Conservation (phyloP, 2,888 invertebrate species). For the Leptodirus hochenwartii region DNA sequence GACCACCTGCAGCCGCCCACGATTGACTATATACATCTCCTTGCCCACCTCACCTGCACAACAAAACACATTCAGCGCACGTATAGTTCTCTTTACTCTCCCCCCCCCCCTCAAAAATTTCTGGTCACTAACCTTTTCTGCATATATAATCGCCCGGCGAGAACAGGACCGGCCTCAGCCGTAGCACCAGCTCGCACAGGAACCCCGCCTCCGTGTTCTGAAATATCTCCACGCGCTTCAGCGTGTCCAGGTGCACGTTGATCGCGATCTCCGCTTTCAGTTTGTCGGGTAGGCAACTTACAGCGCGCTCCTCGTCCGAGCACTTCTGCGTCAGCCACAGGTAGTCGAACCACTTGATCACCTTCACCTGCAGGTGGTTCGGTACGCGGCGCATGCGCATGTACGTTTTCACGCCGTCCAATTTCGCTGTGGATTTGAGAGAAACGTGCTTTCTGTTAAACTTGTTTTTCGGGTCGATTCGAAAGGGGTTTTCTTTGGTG, state of each 20-base stretch:
- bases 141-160: slow-evolving; percentile 98
- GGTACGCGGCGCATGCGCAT: slow-evolving; percentile 96
- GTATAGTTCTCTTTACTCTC: neutral
- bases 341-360: slow-evolving; percentile 99
- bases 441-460: no score
- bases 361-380: slow-evolving; percentile 87
- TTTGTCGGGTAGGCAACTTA: slow-evolving; percentile 91
- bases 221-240: slow-evolving; percentile 96
- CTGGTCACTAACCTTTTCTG: slow-evolving; percentile 90
- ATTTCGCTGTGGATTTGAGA: slow-evolving; percentile 89
- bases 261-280: slow-evolving; percentile 98
- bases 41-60: slow-evolving; percentile 92
- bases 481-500: no score
- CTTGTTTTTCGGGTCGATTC: no score
- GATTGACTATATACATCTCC: slow-evolving; percentile 99
- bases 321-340: slow-evolving; percentile 98
- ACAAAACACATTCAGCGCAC: neutral
- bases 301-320: slow-evolving; percentile 91
- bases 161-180: slow-evolving; percentile 88
- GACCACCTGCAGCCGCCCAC: slow-evolving; percentile 87
- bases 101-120: slow-evolving; percentile 2
- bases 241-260: slow-evolving; percentile 95
- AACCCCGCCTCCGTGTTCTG: slow-evolving; percentile 99
- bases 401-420: slow-evolving; percentile 97
- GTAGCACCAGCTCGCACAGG: slow-evolving; percentile 88